These are phyloP conservation scores for Himalopsyche phryganea DNA, from an alignment of 1,140 invertebrate genomes.

Conservation along the genomic window DNA sequence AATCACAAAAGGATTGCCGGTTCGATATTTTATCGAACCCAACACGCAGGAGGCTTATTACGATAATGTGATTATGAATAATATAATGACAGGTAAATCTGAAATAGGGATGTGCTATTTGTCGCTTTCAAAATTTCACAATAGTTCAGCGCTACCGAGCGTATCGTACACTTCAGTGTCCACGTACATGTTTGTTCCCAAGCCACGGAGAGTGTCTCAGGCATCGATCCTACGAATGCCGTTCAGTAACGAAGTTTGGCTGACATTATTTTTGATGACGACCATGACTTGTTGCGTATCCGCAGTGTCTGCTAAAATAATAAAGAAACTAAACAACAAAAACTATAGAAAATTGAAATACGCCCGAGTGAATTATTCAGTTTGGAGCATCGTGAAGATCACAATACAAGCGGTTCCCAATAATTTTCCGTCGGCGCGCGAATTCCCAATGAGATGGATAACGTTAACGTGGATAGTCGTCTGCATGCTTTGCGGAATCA, in stretches of 20 bases:
- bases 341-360: background rate
- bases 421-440: constrained; percentile 3
- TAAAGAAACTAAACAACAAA: background rate
- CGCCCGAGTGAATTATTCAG: background rate
- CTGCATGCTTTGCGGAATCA: constrained; percentile 2
- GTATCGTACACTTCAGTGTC: background rate
- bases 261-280: background rate
- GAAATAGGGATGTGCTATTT: constrained; percentile 10
- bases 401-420: constrained; percentile 2
- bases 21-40: constrained; percentile 2
- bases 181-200: constrained; percentile 9
- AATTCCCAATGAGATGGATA: constrained; percentile 5
- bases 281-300: background rate
- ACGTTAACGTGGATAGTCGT: constrained; percentile 2
- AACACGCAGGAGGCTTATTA: background rate
- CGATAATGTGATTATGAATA: constrained; percentile 1
- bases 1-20: constrained; percentile 5
- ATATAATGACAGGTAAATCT: background rate
- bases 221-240: constrained; percentile 2
- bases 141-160: background rate
- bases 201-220: background rate
- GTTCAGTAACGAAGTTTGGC: background rate
- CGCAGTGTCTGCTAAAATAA: constrained; percentile 1
- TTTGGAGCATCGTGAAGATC: constrained; percentile 8
- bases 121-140: constrained; percentile 1